These are phyloP conservation scores for Odontomyia ornata DNA, from an alignment of 2,888 invertebrate species.

Conservation along the genomic window DNA sequence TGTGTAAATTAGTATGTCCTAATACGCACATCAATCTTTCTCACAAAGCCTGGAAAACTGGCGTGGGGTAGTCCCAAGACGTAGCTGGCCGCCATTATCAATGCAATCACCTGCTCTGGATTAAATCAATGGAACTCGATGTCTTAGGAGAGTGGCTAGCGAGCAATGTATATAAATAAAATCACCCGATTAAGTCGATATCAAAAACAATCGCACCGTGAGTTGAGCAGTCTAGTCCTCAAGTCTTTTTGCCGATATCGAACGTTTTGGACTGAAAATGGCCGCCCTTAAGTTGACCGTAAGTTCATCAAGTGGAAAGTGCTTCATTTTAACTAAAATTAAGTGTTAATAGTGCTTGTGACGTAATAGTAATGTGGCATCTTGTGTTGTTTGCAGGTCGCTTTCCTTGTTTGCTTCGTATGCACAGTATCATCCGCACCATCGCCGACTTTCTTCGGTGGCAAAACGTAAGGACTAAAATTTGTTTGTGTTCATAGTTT, in stretches of 20 bases:
- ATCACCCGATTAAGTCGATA: slow-evolving; percentile 27
- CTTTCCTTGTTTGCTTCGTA: slow-evolving; percentile 56
- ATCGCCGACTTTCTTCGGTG: slow-evolving; percentile 41
- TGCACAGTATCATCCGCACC: slow-evolving; percentile 55
- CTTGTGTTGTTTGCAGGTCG: slow-evolving; percentile 56
- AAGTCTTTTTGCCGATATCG: slow-evolving; percentile 11
- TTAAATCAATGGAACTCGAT: slow-evolving; percentile 32
- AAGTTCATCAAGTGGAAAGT: slow-evolving; percentile 10
- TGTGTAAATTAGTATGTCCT: slow-evolving; percentile 16
- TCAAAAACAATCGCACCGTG: slow-evolving; percentile 40
- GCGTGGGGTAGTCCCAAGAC: not conserved
- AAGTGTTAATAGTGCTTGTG: not conserved
- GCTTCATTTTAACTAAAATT: not conserved
- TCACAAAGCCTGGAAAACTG: not conserved
- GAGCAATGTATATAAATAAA: slow-evolving; percentile 28
- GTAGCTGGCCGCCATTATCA: slow-evolving; percentile 4
- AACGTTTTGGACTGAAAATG: slow-evolving; percentile 38
- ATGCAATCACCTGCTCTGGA: slow-evolving; percentile 37
- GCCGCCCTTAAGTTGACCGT: slow-evolving; percentile 47
- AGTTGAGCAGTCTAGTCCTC: slow-evolving; percentile 38
- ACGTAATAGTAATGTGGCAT: slow-evolving; percentile 22
- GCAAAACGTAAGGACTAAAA: slow-evolving; percentile 33
- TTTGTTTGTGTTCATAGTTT: not conserved
- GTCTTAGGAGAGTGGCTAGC: not conserved
- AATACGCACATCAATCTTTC: not conserved